Base-by-base conservation (phyloP, 2,888 invertebrate species). In the Ectobius pallidus region DNA sequence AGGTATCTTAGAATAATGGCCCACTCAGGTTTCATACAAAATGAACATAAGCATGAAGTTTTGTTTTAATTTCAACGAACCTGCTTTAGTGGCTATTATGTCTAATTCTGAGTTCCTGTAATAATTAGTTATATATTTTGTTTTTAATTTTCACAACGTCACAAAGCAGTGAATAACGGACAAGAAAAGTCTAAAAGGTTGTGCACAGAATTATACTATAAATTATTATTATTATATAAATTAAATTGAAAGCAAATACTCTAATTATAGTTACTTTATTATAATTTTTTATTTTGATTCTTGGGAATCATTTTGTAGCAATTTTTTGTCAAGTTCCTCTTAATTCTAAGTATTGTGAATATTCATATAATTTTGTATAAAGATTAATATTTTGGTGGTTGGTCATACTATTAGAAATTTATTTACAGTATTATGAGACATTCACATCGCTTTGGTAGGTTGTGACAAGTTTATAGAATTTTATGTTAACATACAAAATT, bases 251-350 rank as follows among this genome's bases (percentile, higher is more conserved):
- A 30, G 34, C 58, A 30, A 58, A 58, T 30, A 58, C 6, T 58
- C n/a, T 58, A 58, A 58, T 58, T 58, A 58, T 58, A 32, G 32
- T 30, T 69, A 52, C 34, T 52, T 69, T 69, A 58, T 58, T 58
- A 3, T n/a, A n/a, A 16, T 32, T n/a, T 30, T 46, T 46, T 14
- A 25, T 49, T 69, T 69, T 69, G 69, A 69, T 71, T 55, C 71
- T 71, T 49, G 52, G 63, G 71, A 25, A 49, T 63, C 63, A 49
- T 71, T 46, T 34, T 34, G 25, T 11, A 52, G 30, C 30, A 39
- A 58, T 42, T 42, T n/a, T n/a, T 58, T 65, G 27, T 67, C 32
- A 71, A 71, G 71, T 71, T 71, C 71, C 71, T 71, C 30, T 71
- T 55, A 67, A 27, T 52, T 32, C 27, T 71, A 71, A 71, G 65